phyloP scores from a whole-genome alignment of 2,888 invertebrate genomes.

The Drosophila mercatorum region DNA sequence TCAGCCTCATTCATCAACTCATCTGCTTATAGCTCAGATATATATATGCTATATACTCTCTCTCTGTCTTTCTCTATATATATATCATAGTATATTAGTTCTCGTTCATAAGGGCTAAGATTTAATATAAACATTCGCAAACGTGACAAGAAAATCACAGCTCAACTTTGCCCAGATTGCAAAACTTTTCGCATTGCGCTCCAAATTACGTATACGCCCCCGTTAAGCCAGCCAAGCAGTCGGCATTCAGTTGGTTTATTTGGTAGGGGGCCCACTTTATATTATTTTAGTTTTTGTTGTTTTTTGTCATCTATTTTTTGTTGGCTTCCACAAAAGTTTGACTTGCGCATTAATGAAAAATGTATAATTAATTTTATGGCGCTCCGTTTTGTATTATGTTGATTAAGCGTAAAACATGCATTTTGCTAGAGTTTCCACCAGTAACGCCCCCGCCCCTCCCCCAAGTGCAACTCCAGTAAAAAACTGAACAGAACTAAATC shows the following conservation, averaged over 20 bases:
- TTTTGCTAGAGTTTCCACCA: conserved; percentile 27
- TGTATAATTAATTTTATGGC: conserved; percentile 56
- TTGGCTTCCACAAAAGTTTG: conserved; percentile 31
- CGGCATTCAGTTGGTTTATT: not conserved
- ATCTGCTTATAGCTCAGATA: conserved; percentile 16
- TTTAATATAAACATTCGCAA: conserved; percentile 52
- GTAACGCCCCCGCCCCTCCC: not conserved
- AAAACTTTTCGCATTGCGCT: conserved; percentile 78
- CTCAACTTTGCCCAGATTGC: conserved; percentile 72
- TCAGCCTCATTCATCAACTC: conserved; percentile 29
- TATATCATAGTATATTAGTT: not conserved
- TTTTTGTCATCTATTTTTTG: not conserved
- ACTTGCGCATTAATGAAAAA: conserved; percentile 57
- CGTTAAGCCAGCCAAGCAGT: conserved; percentile 6
- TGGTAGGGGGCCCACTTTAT: conserved; percentile 1
- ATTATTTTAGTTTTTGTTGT: not conserved
- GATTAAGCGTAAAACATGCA: conserved; percentile 38
- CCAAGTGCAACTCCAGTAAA: conserved; percentile 13
- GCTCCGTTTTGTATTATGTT: conserved; percentile 30
- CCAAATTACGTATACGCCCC: conserved; percentile 68
- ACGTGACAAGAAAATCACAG: conserved; percentile 77
- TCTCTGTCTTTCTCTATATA: too few relatives aligned
- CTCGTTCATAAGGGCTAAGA: conserved; percentile 20
- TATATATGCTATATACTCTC: too few relatives aligned
- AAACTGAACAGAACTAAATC: conserved; percentile 7